Evolutionary conservation across 2,888 invertebrate genomes (phyloP).

Genomic region (Lasioglossum oenotherae): DNA sequence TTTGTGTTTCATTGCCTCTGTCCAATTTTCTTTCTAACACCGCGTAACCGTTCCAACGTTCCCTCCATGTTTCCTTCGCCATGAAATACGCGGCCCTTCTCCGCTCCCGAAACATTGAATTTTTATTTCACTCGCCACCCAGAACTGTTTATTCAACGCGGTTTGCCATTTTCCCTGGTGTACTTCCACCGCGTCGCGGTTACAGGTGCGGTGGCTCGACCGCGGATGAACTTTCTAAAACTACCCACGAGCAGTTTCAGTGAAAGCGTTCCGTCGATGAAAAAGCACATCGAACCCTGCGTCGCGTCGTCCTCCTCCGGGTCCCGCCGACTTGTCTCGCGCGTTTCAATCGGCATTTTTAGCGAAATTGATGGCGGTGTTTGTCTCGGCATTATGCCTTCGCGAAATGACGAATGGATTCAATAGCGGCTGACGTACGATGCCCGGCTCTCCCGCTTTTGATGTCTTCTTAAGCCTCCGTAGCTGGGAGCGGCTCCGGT

Average conservation of each 20-base stretch:
- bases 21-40: neutral
- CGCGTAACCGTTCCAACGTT: conserved; percentile 19
- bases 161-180: neutral
- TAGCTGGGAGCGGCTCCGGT: neutral
- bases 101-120: conserved; percentile 6
- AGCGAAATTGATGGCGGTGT: conserved; percentile 44
- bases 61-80: conserved; percentile 22
- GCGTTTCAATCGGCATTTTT: conserved; percentile 41
- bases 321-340: neutral
- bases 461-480: conserved; percentile 63
- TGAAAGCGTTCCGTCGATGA: neutral
- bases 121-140: conserved; percentile 7
- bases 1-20: neutral
- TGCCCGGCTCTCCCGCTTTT: conserved; percentile 39
- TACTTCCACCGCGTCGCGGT: neutral
- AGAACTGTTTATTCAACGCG: conserved; percentile 14
- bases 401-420: conserved; percentile 65
- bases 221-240: conserved; percentile 5
- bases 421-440: conserved; percentile 51
- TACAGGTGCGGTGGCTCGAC: conserved; percentile 5
- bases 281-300: neutral
- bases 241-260: neutral
- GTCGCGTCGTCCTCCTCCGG: neutral
- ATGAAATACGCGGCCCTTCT: neutral
- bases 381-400: conserved; percentile 43